These are phyloP conservation scores for Akabosia matsudoensis DNA, from an alignment of 1,140 invertebrate species.

Conservation along the genomic window DNA sequence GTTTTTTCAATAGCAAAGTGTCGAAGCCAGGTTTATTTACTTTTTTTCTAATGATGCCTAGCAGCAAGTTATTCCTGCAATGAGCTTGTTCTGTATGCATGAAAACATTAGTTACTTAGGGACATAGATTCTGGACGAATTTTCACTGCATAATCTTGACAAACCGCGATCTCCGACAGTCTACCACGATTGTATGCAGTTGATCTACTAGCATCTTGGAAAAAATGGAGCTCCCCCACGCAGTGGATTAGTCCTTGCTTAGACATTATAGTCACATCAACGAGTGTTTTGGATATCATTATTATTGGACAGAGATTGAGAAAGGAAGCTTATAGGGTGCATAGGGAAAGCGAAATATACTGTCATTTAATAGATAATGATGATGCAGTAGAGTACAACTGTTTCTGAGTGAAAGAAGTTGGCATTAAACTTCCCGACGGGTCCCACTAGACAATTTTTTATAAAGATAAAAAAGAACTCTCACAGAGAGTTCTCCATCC, in stretches of 20 bases:
- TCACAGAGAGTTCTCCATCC: background rate
- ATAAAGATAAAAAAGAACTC: background rate
- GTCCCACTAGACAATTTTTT: background rate
- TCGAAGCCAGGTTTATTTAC: no score
- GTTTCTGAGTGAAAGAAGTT: background rate
- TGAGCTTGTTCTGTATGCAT: no score
- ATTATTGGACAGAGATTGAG: background rate
- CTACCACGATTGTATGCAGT: background rate
- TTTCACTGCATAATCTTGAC: no score
- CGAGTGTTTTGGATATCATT: background rate
- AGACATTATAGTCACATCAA: background rate
- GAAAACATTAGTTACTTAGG: no score
- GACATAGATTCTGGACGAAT: no score
- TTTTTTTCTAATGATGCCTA: no score
- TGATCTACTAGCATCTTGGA: background rate
- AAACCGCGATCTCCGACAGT: no score
- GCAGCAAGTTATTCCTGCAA: no score
- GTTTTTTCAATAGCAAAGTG: no score
- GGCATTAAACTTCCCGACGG: background rate
- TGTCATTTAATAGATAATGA: slow-evolving; percentile 1
- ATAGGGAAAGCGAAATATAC: no score
- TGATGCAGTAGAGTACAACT: background rate
- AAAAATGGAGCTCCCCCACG: background rate
- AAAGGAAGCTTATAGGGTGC: background rate
- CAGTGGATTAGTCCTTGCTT: background rate